Evolutionary conservation across 2,113 vertebrate genomes (phyloP), one percentile per base, ranked within the genome.

Genomic region (Prietella phreatophila): DNA sequence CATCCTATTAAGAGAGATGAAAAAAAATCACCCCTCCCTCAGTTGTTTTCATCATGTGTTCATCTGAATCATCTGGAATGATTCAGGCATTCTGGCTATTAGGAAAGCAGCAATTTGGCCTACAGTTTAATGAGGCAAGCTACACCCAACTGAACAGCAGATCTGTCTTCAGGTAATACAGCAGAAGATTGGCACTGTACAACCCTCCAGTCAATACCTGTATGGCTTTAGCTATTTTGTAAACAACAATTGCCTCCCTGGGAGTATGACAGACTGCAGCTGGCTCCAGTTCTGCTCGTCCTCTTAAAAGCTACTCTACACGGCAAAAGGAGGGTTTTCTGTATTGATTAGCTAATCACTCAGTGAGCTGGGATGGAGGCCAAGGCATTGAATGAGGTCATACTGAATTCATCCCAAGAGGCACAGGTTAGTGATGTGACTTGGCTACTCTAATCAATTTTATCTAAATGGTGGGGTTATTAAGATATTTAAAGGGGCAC

Each of bases 151-250:
- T 36, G 47, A 58, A 61, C 60, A 73, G 65, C n/a, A 27, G 83
- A 86, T 42, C 73, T 87, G 53, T 85, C 79, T 80, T 88, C 75
- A 87, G 83, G 56, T 90, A 87, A 88, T 87, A 82, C 67, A 63
- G 87, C 85, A 78, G 85, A 36, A 79, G 89, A 90, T 89, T 88
- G 89, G 87, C 85, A 84, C 42, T 30, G 65, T 69, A 65, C 56
- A 83, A 82, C 78, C 79, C 42, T 53, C 61, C 65, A 82, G 90
- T 91, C 87, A 75, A 91, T 91, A 90, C 80, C 73, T 75, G 80
- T 78, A 90, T 82, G 73, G 86, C 78, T 88, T 71, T 65, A 85
- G 83, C 76, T 39, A 82, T 81, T 86, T 87, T 73, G 82, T 87
- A 79, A 73, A 84, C 81, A 85, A 75, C 39, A 84, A 84, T 78